Evolutionary conservation across 2,888 invertebrate genomes (phyloP), one percentile per base, ranked within the genome.

Genomic region (Dasysyrphus albostriatus): DNA sequence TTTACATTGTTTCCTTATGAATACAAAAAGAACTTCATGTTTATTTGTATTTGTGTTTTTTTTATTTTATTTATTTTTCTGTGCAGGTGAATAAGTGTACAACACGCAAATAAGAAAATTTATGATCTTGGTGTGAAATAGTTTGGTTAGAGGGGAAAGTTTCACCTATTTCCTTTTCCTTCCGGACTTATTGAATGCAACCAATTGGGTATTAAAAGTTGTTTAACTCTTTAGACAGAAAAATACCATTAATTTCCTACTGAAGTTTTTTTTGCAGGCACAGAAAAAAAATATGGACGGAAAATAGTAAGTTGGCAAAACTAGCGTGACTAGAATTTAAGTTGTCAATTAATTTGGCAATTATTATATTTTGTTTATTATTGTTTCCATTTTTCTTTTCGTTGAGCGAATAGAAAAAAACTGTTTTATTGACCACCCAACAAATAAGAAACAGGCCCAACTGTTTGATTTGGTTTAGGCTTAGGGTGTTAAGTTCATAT

Each of bases 71-170:
- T 47, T n/a, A n/a, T n/a, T 63, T 63, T 39, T 42, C 1, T 8
- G 14, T 10, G 44, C 47, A 34, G 16, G 8, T 14, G 32, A 34
- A 19, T 32, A 7, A n/a, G 37, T 24, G 8, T 34, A 29, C 2
- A 54, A 69, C 69, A 69, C 69, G 69, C 69, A 69, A 69, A 69
- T 54, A 69, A 69, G 69, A 54, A 69, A 51, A 69, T 69, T 54
- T 69, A 69, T 69, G 69, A 69, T 69, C 69, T 39, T 6, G 9
- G 16, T 19, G 67, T 67, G 49, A 63, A 63, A 44, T n/a, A 39
- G 67, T 65, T 24, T 16, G 16, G 47, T 47, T 49, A 34, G 7
- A n/a, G 51, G 39, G 10, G 2, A n/a, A 54, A 54, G 16, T 67
- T 51, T 37, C 67, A 37, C 37, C 14, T 69, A 37, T 65, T 65